Evolutionary conservation across 2,113 vertebrate genomes (phyloP), one percentile per base, ranked within the genome.

Genomic region (Brienomyrus longianalis): DNA sequence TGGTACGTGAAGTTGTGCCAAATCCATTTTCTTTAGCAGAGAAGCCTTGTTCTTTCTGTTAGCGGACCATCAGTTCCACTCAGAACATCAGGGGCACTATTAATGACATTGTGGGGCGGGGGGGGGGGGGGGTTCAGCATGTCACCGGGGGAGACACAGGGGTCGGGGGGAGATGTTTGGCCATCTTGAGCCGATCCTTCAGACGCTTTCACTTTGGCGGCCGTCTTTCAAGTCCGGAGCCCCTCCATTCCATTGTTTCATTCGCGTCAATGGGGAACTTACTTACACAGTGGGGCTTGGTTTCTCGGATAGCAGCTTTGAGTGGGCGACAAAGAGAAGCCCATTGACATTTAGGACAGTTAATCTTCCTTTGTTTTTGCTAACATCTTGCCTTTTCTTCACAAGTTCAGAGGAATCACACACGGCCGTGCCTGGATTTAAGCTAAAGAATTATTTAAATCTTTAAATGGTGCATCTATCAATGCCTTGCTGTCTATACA

Each of bases 121-220:
- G 17, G 52, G 70, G 51, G 19, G 83, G 59, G 39, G 59, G 52
- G 17, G 52, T 89, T 91, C 87, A 89, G 92, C 92, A 93, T 86
- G 90, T 92, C 91, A 92, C 93, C 93, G 90, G 87, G 87, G 83
- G 91, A 91, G 89, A 92, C 74, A 45, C 90, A 93, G 92, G 92
- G 94, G 94, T 92, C 89, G 90, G 91, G 89, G 93, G 95, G 94
- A 19, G 94, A 93, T 94, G 93, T 94, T 92, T 47, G 27, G 92
- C 95, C 94, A 95, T 95, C 94, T 80, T 88, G 83, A 45, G 89
- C 62, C 89, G 91, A 92, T 85, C 91, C 93, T 92, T 90, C 92
- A 91, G 92, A 92, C 90, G 45, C 11, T 77, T 92, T 80, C 92
- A 92, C 93, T 88, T 92, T 94, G 93, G 90, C 92, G 91, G 93